phyloP scores from a whole-genome alignment of 37 sponge, comb jelly and placozoan genomes.

The Cladorhizidae sp. region DNA sequence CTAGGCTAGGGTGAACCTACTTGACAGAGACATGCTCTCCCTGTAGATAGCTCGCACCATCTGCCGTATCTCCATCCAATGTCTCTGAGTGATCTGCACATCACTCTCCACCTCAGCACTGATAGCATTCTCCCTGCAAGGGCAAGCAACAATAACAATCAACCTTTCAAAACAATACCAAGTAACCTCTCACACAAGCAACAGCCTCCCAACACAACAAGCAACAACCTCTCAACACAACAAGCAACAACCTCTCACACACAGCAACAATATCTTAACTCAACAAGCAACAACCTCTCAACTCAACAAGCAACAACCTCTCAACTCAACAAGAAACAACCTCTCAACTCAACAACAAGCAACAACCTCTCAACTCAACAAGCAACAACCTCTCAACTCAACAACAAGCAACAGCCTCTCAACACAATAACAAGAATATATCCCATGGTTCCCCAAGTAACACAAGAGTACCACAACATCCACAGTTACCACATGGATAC shows the following conservation, averaged over 20 bases:
- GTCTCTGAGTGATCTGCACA: conserved; percentile 66
- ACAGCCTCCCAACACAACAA: background rate
- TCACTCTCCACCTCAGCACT: conserved; percentile 68
- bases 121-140: conserved; percentile 47
- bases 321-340: too few species aligned
- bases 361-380: too few species aligned
- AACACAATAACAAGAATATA: too few species aligned
- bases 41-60: conserved; percentile 72
- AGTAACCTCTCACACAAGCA: background rate
- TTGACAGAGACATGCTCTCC: conserved; percentile 37
- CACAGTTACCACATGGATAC: too few species aligned
- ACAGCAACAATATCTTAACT: too few species aligned
- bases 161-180: background rate
- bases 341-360: too few species aligned
- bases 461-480: too few species aligned
- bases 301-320: background rate
- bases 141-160: background rate
- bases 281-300: too few species aligned
- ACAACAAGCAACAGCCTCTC: too few species aligned
- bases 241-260: too few species aligned
- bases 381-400: background rate
- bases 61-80: conserved; percentile 87
- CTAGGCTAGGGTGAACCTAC: conserved; percentile 27
- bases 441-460: background rate
- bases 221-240: background rate